Conservation (phyloP, 2,888 invertebrate genomes). For the Timema podura region DNA sequence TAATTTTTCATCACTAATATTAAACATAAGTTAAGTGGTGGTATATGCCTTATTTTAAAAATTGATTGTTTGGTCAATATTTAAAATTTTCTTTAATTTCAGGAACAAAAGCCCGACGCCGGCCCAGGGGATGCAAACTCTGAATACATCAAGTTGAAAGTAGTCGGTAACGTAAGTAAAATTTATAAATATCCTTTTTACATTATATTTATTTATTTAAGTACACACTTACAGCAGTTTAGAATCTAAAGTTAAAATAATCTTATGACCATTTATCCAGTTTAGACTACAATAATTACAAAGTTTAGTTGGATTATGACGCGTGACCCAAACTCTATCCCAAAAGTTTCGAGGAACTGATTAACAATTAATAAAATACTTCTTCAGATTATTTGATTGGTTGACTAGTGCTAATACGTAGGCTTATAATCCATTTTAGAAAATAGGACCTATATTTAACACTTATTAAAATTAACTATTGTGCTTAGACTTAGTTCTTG, state of each 20-base stretch:
- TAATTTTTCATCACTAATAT: background rate
- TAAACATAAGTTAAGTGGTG: background rate
- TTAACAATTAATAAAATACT: no score
- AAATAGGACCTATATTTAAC: no score
- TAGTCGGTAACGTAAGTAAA: conserved; percentile 57
- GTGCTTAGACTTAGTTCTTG: no score
- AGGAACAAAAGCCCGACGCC: conserved; percentile 53
- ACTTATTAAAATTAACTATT: no score
- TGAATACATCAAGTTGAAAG: conserved; percentile 67
- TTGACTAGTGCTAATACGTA: no score
- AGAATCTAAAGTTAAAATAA: no score
- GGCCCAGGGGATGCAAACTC: conserved; percentile 51
- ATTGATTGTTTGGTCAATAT: background rate
- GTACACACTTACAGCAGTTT: no score
- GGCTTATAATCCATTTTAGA: no score
- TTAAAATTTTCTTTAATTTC: conserved; percentile 31
- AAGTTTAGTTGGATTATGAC: background rate
- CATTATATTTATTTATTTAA: no score
- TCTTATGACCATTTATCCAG: no score
- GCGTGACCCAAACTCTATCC: background rate
- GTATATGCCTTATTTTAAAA: background rate
- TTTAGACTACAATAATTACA: no score
- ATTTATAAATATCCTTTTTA: background rate
- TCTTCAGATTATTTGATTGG: no score
- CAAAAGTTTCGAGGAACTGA: background rate